Base-by-base conservation (phyloP, 2,888 invertebrate species). In the Rhagophthalmus giganteus region DNA sequence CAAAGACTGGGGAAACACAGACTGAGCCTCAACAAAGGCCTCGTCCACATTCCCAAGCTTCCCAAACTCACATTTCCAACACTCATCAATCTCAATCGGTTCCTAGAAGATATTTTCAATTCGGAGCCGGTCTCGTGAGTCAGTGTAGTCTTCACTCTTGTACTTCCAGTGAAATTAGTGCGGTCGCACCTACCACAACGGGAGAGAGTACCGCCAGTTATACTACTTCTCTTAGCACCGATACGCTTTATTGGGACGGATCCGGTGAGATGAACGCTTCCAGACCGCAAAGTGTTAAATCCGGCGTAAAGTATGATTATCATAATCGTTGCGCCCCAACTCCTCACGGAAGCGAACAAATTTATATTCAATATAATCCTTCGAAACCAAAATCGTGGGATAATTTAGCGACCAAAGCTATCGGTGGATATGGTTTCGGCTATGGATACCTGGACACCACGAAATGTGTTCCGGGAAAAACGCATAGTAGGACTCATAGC, bases 381-480 rank as follows among this genome's bases (percentile, higher is more conserved):
- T 73, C 71, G 1, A 93, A 92, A 67, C 92, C 92, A 0, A 92
- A 92, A 70, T 92, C 91, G 0, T 92, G 92, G 91, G 92, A 92
- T 69, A 92, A 92, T 73, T 76, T 93, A 42, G 87, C 91, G 0
- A 90, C 90, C 1, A 91, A 90, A 75, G 87, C 88, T 0, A 86
- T 89, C 59, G 90, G 90, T 0, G 91, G 90, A 0, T 91, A 92
- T 59, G 90, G 90, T 2, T 91, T 90, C 63, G 91, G 91, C 60
- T 92, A 90, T 65, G 91, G 90, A 4, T 91, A 90, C 64, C 74
- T 89, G 42, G 90, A 90, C 63, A 86, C 87, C 0, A 55, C 58
- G 28, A 62, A 49, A 58, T 62, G 58, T 44, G 78, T 74, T 12
- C 75, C 78, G 8, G 75, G 72, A 46, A 74, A 4, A 66, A 69